These are phyloP conservation scores for Boleophthalmus pectinirostris DNA, from an alignment of 2,113 vertebrate species.

Conservation along the genomic window DNA sequence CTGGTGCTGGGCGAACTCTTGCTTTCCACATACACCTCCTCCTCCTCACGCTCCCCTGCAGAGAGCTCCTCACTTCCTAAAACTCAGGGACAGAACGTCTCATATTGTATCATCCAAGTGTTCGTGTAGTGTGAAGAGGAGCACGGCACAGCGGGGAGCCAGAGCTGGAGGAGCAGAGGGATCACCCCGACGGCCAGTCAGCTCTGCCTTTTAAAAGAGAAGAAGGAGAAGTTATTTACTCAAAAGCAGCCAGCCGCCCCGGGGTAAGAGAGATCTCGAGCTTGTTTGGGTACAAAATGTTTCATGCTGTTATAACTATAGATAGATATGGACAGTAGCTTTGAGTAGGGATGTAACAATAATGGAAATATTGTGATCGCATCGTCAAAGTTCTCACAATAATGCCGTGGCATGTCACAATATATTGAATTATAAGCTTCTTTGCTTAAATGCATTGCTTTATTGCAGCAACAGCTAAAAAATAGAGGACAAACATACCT, in stretches of 20 bases:
- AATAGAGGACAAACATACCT: too few relatives aligned
- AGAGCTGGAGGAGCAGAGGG: slow-evolving; percentile 19
- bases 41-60: slow-evolving; percentile 13
- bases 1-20: not conserved
- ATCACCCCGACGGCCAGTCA: slow-evolving; percentile 2
- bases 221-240: not conserved
- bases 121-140: slow-evolving; percentile 8
- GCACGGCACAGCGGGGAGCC: slow-evolving; percentile 10
- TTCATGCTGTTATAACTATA: not conserved
- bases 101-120: slow-evolving; percentile 19
- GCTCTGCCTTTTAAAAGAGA: not conserved
- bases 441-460: too few relatives aligned
- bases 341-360: too few relatives aligned
- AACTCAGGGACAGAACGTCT: slow-evolving; percentile 24
- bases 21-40: slow-evolving; percentile 16
- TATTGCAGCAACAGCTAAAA: too few relatives aligned
- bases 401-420: too few relatives aligned
- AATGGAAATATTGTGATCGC: too few relatives aligned
- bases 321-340: not conserved
- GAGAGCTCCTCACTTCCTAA: slow-evolving; percentile 21
- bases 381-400: too few relatives aligned
- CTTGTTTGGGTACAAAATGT: not conserved
- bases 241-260: not conserved
- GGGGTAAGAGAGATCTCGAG: not conserved
- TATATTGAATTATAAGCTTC: too few relatives aligned